Percentiles rank a stretch among this genome's conserved stretches.
phyloP scores from a whole-genome alignment of 2,113 vertebrate genomes.

The Cephalopholis sonnerati region DNA sequence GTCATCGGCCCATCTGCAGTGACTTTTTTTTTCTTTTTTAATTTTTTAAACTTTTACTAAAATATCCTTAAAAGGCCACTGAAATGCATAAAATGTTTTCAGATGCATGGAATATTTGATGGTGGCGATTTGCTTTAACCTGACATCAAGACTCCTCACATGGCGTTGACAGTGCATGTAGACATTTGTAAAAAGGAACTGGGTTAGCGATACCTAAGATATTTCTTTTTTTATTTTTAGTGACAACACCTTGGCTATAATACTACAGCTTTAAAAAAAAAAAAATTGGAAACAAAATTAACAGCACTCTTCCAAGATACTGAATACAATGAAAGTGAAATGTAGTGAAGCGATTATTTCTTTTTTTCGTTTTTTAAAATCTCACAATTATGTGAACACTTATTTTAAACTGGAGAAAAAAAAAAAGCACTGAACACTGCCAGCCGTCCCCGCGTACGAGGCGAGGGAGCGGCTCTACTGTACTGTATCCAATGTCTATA shows the following conservation, averaged over 20 bases:
- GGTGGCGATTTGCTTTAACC: slow-evolving; percentile 84
- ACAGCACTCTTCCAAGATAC: slow-evolving; percentile 94
- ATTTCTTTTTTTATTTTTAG: slow-evolving; percentile 74
- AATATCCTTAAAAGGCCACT: slow-evolving; percentile 94
- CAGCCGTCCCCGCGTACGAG: slow-evolving; percentile 47
- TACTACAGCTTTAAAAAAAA: slow-evolving; percentile 85
- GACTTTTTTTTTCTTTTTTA: slow-evolving; percentile 53
- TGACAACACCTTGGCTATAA: slow-evolving; percentile 91
- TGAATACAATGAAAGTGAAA: slow-evolving; percentile 90
- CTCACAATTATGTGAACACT: slow-evolving; percentile 89
- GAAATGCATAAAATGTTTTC: slow-evolving; percentile 95
- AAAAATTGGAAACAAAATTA: slow-evolving; percentile 58
- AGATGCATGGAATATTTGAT: slow-evolving; percentile 83
- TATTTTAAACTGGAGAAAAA: slow-evolving; percentile 84
- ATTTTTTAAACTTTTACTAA: slow-evolving; percentile 67
- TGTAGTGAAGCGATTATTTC: slow-evolving; percentile 91
- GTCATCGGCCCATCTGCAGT: slow-evolving; percentile 78
- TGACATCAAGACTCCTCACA: slow-evolving; percentile 88
- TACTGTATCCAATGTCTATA: slow-evolving; percentile 84
- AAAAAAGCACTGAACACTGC: slow-evolving; percentile 72
- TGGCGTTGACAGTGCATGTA: slow-evolving; percentile 95
- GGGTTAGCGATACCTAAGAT: slow-evolving; percentile 85
- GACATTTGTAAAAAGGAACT: slow-evolving; percentile 87
- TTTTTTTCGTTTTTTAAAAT: slow-evolving; percentile 61
- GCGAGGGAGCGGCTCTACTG: slow-evolving; percentile 84